These are phyloP conservation scores for Phaedon cochleariae DNA, from an alignment of 2,888 invertebrate genomes.

Conservation along the genomic window DNA sequence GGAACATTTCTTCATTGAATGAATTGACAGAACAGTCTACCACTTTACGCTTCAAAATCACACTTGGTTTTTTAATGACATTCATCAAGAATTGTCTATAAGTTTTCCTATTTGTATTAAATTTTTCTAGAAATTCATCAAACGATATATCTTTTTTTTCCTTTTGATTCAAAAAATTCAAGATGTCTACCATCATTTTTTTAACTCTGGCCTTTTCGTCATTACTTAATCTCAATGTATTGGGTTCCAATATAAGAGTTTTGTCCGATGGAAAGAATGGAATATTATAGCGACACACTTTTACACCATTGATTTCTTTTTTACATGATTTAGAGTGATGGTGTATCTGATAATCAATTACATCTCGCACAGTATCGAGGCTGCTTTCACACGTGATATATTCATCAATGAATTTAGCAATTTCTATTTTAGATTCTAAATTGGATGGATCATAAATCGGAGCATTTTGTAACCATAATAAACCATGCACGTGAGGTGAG, in stretches of 20 bases:
- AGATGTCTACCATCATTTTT: background rate
- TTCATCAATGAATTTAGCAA: background rate
- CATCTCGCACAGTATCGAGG: background rate
- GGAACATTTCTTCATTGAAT: conserved; percentile 24
- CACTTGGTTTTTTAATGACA: conserved; percentile 12
- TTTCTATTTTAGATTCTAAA: background rate
- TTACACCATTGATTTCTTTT: conserved; percentile 4
- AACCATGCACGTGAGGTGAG: conserved; percentile 3
- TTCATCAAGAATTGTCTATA: conserved; percentile 12
- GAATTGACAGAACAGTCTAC: conserved; percentile 17
- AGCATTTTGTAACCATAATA: background rate
- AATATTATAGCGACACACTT: conserved; percentile 11
- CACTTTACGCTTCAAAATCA: conserved; percentile 17
- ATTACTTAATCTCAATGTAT: background rate
- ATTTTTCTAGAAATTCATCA: conserved; percentile 1
- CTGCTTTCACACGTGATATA: background rate
- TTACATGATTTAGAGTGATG: conserved; percentile 13
- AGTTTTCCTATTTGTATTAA: background rate
- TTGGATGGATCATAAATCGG: conserved; percentile 9
- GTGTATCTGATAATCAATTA: conserved; percentile 13
- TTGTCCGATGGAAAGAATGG: conserved; percentile 12
- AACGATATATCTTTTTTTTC: no score
- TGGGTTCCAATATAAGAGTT: conserved; percentile 10
- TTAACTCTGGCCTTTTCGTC: background rate
- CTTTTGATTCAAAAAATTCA: no score